phyloP scores from a whole-genome alignment of 2,113 vertebrate species.

The Casuarius casuarius region DNA sequence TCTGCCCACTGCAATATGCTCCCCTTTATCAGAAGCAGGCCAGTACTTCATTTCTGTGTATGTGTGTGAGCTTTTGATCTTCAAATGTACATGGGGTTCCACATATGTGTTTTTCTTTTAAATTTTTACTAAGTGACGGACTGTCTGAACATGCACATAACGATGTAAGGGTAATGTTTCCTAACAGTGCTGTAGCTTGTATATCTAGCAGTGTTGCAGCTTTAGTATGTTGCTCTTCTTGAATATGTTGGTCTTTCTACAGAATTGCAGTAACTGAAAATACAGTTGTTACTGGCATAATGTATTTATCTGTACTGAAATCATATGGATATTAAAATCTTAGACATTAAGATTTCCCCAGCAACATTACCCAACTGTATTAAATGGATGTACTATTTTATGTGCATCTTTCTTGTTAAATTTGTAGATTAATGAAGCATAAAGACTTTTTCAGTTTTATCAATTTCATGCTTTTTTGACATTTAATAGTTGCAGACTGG shows the following conservation, averaged over 20 bases:
- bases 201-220: background rate
- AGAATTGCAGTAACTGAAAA: background rate
- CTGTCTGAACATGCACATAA: background rate
- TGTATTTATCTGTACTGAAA: background rate
- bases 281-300: background rate
- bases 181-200: background rate
- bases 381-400: background rate
- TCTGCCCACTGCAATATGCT: background rate
- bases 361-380: background rate
- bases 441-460: background rate
- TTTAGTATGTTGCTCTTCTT: background rate
- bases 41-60: background rate
- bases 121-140: background rate
- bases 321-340: background rate
- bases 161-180: background rate
- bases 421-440: background rate
- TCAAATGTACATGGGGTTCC: background rate
- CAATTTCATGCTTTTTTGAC: background rate
- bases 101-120: background rate
- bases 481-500: background rate
- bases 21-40: slow-evolving; percentile 17
- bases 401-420: background rate
- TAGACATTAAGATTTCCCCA: background rate
- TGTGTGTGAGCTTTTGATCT: slow-evolving; percentile 11
- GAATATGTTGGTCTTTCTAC: background rate